Percentiles rank a stretch among this genome's conserved stretches.
Conservation (phyloP, 2,113 vertebrate genomes). For the Ochotona princeps region DNA sequence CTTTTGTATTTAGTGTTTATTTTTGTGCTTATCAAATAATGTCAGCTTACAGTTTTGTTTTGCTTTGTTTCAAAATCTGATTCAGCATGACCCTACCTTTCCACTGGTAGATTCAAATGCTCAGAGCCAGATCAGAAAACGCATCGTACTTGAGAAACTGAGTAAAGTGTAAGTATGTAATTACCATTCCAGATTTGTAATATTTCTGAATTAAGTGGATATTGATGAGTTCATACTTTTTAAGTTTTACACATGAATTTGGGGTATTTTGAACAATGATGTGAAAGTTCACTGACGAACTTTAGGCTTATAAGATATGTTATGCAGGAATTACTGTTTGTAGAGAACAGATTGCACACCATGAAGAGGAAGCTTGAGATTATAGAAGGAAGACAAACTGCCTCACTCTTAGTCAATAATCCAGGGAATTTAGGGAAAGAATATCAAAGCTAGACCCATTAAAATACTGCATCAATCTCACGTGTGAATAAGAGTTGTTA, state of each 20-base stretch:
- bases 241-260: conserved; percentile 51
- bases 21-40: conserved; percentile 50
- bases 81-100: conserved; percentile 84
- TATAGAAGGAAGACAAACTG: conserved; percentile 42
- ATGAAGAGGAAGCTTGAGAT: conserved; percentile 54
- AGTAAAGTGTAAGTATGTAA: conserved; percentile 89
- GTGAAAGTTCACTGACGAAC: conserved; percentile 34
- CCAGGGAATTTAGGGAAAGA: conserved; percentile 37
- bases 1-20: conserved; percentile 51
- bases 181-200: conserved; percentile 3
- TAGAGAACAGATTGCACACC: neutral
- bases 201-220: conserved; percentile 45
- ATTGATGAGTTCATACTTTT: conserved; percentile 44
- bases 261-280: conserved; percentile 54
- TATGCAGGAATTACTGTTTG: conserved; percentile 23
- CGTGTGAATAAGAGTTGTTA: conserved; percentile 44
- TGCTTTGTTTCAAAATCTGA: conserved; percentile 79
- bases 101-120: conserved; percentile 94
- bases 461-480: conserved; percentile 65
- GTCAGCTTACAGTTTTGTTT: conserved; percentile 57
- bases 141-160: conserved; percentile 94
- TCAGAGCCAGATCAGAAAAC: conserved; percentile 94
- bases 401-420: conserved; percentile 11
- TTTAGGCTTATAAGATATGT: conserved; percentile 24
- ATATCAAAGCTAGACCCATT: conserved; percentile 36